A percentile compares a stretch with the other conserved stretches of the same genome.
These are phyloP conservation scores for Panagrolaimus sp. DNA, from an alignment of 1,140 invertebrate genomes.

Conservation along the genomic window DNA sequence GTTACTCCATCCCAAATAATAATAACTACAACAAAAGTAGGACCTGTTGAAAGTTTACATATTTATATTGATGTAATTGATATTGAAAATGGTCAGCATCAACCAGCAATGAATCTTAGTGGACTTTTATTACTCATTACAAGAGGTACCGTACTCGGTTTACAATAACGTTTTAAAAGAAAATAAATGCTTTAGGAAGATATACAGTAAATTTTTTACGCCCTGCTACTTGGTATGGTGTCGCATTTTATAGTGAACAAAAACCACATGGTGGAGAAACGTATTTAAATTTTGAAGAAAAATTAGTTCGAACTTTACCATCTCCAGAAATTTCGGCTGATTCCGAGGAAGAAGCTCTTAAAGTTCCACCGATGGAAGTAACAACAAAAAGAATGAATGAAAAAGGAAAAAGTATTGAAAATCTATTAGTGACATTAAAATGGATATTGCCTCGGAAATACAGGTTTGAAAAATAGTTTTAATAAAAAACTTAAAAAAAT, in stretches of 20 bases:
- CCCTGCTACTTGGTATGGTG: constrained; percentile 51
- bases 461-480: neutral
- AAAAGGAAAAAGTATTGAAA: constrained; percentile 46
- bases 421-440: constrained; percentile 37
- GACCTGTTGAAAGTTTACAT: constrained; percentile 37
- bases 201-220: constrained; percentile 54
- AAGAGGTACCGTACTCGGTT: constrained; percentile 32
- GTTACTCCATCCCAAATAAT: constrained; percentile 46
- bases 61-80: constrained; percentile 49
- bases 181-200: constrained; percentile 36
- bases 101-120: constrained; percentile 46
- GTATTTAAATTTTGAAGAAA: neutral
- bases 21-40: constrained; percentile 43
- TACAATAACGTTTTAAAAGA: neutral
- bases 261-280: neutral
- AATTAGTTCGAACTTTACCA: neutral
- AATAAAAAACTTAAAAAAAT: constrained; percentile 6
- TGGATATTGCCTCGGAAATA: constrained; percentile 18
- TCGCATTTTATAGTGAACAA: constrained; percentile 44
- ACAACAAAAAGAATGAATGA: constrained; percentile 29
- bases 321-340: neutral
- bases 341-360: constrained; percentile 4
- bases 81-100: constrained; percentile 39
- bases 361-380: neutral
- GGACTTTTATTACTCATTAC: constrained; percentile 50